These are phyloP conservation scores for Scartelaos histophorus DNA, from an alignment of 2,113 vertebrate genomes.

Conservation along the genomic window DNA sequence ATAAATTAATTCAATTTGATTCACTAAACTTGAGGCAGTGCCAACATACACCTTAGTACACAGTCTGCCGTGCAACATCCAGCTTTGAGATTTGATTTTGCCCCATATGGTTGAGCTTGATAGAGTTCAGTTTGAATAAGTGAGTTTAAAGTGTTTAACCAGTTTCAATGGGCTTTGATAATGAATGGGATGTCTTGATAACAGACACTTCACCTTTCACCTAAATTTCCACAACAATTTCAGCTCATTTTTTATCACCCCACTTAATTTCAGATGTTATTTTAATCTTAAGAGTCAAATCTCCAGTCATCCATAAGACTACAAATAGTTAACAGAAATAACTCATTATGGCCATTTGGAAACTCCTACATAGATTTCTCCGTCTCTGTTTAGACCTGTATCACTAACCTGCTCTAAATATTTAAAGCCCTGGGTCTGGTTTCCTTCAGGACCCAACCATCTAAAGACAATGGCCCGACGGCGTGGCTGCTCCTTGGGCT, in stretches of 20 bases:
- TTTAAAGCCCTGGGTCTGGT: slow-evolving; percentile 58
- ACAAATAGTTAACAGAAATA: not conserved
- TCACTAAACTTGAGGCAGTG: not conserved
- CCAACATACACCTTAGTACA: not conserved
- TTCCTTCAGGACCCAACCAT: slow-evolving; percentile 27
- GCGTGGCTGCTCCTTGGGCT: not conserved
- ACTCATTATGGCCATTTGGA: not conserved
- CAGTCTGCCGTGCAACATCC: no score
- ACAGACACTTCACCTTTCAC: not conserved
- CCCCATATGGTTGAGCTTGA: no score
- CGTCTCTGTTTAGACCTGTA: not conserved
- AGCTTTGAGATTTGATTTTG: no score
- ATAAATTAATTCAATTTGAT: no score
- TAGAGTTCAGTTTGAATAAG: not conserved
- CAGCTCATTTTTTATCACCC: not conserved
- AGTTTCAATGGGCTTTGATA: not conserved
- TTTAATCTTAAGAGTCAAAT: not conserved
- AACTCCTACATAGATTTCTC: not conserved
- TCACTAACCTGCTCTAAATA: slow-evolving; percentile 43
- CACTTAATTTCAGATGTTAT: not conserved
- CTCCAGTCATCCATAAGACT: not conserved
- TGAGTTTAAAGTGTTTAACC: not conserved
- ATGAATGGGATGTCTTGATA: not conserved
- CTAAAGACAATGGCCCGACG: slow-evolving; percentile 36
- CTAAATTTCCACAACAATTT: no score